Conservation (phyloP, 1,140 invertebrate genomes). For the Drosophila albomicans region DNA sequence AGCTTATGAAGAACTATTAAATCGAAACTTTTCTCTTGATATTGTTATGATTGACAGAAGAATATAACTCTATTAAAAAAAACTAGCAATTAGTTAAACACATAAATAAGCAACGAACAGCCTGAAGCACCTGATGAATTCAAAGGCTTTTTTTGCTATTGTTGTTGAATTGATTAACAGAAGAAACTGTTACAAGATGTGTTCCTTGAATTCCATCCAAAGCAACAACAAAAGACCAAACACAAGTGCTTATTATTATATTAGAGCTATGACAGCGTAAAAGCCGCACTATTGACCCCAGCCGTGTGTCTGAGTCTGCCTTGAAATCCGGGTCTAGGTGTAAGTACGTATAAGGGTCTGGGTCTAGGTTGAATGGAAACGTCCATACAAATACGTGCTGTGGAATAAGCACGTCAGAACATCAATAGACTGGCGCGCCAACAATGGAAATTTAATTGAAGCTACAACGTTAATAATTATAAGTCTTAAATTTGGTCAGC, state of each 20-base stretch:
- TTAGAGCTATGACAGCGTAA: slow-evolving; percentile 45
- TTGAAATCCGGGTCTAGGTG: too few relatives aligned
- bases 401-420: slow-evolving; percentile 69
- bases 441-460: slow-evolving; percentile 77
- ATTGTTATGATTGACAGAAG: slow-evolving; percentile 20
- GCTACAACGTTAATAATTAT: slow-evolving; percentile 19
- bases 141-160: slow-evolving; percentile 18
- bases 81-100: slow-evolving; percentile 57
- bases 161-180: slow-evolving; percentile 35
- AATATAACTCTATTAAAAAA: slow-evolving; percentile 9
- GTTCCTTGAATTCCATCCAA: slow-evolving; percentile 49
- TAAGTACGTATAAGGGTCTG: background rate
- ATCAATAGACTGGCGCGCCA: slow-evolving; percentile 61
- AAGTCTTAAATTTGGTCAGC: slow-evolving; percentile 7
- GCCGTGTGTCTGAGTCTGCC: slow-evolving; percentile 13
- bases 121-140: slow-evolving; percentile 34
- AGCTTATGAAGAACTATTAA: slow-evolving; percentile 61
- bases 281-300: slow-evolving; percentile 66
- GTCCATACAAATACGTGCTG: slow-evolving; percentile 49
- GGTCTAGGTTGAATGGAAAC: slow-evolving; percentile 16
- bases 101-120: slow-evolving; percentile 51
- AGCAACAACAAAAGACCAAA: slow-evolving; percentile 52
- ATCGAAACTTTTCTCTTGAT: slow-evolving; percentile 49
- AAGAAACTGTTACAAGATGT: slow-evolving; percentile 52
- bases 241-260: slow-evolving; percentile 78